Base-by-base conservation (phyloP, 2,888 invertebrate genomes). In the Meloe dianella region DNA sequence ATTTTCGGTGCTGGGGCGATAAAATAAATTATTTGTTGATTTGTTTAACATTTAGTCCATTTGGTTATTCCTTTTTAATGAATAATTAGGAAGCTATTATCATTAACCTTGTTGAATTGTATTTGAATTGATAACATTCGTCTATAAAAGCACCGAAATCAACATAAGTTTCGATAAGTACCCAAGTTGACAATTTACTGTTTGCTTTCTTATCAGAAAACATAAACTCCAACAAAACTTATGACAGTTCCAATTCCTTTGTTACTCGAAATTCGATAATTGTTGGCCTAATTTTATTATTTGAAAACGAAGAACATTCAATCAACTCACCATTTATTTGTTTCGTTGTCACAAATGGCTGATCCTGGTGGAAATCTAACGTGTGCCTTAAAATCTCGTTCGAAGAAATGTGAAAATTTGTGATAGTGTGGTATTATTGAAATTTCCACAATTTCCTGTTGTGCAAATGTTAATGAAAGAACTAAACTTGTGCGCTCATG, bases 401-500 rank as follows among this genome's bases (percentile, higher is more conserved):
- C 63, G 9, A 56, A 51, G 60, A 51, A 57, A 60, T 27, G 2
- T 27, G 66, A 74, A 68, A 60, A 56, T 35, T 65, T 64, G 59
- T 17, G 63, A 63, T 65, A 58, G 67, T 2, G 57, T 70, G 20
- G 58, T 68, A 10, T 71, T 66, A 57, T 68, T 78, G 66, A 80
- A 79, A 74, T 77, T 69, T 64, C 75, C 77, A 22, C 79, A 80
- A 71, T 76, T 78, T 64, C 76, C 74, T 10, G 68, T 80, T n/a
- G 77, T 74, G 54, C 79, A 77, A 65, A 74, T 78, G 73, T 67
- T 78, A 7, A 54, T 79, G 77, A 77, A 78, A 67, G 79, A 79
- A 70, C 72, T 81, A 22, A 78, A 81, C 65, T 72, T 80, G 65
- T 81, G 79, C 68, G 80, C 79, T 62, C 80, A 81, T 73, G 81